Conservation (phyloP, 2,113 vertebrate species). For the Micronycteris hirsuta region DNA sequence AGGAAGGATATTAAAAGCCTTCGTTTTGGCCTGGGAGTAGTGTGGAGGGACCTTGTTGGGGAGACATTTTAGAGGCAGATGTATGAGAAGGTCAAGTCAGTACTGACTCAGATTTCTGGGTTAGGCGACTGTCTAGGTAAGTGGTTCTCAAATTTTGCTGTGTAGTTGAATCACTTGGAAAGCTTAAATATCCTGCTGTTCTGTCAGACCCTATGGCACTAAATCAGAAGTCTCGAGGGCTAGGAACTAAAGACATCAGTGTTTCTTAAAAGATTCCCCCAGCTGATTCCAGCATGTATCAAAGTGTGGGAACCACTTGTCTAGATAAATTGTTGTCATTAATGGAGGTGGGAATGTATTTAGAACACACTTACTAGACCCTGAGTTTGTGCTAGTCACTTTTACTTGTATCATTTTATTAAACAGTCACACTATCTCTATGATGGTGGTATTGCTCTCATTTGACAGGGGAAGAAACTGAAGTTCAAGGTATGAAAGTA, state of each 20-base stretch:
- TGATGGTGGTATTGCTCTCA: background rate
- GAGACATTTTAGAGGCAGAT: background rate
- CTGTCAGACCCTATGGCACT: background rate
- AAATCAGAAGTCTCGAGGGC: background rate
- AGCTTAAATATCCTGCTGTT: background rate
- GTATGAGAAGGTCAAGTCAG: background rate
- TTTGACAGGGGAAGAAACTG: background rate
- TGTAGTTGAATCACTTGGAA: background rate
- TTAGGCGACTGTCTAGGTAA: background rate
- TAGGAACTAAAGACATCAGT: background rate
- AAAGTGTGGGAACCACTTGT: background rate
- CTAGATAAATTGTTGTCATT: background rate
- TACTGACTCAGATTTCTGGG: background rate
- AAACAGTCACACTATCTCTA: too few relatives aligned
- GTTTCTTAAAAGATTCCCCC: background rate
- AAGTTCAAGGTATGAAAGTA: background rate
- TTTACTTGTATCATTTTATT: background rate
- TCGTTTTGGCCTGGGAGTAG: background rate
- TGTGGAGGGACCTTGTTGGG: background rate
- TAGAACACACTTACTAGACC: background rate
- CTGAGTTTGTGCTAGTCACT: background rate
- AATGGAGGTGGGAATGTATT: background rate
- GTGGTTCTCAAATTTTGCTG: slow-evolving; percentile 20
- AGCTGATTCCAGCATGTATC: background rate
- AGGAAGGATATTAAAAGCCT: background rate